Evolutionary conservation across 2,797 vertebrate genomes (phyloP), one percentile per base, ranked within the genome.

Genomic region (Heterohyrax brucei): DNA sequence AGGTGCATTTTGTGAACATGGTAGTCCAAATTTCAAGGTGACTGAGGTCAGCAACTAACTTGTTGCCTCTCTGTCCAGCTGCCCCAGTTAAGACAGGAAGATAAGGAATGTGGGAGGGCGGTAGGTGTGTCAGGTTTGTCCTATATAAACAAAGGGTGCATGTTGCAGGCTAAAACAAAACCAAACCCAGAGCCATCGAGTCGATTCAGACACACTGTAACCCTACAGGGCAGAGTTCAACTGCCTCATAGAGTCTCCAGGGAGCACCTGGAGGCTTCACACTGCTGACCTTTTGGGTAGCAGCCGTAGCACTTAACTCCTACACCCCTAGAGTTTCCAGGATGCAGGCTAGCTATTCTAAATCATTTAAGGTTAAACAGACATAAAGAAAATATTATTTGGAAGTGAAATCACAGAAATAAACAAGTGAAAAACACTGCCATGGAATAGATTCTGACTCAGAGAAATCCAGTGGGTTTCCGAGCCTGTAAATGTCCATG

Each of bases 11-110:
- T 78, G 26, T 95, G 87, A 96, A 91, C n/a, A 77, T 33, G 28
- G 81, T 97, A 96, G 39, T 66, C 33, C 21, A 78, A 82, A 94
- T 95, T 97, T 96, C 80, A 96, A 86, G 94, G 24, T 39, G 10
- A 62, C 44, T 91, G 90, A 28, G 75, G 10, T 48, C 93, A 78
- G 48, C 73, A 96, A 92, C 24, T 84, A 89, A 84, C 21, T 0
- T 1, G 79, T 83, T 87, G 64, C 59, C 62, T 50, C 39, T 39
- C 39, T 39, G 39, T 39, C 39, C 39, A 39, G 39, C 39, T 39
- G 39, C 39, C 1, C 77, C 93, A 92, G 68, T 92, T 92, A 95
- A 87, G 48, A 83, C 68, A 44, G 53, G 24, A 16, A 62, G 18
- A 48, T 0, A 59, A 33, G 88, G 64, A 91, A 0, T 5, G 5